phyloP scores from a whole-genome alignment of 2,113 vertebrate species.

The Sporophila hypoxantha region DNA sequence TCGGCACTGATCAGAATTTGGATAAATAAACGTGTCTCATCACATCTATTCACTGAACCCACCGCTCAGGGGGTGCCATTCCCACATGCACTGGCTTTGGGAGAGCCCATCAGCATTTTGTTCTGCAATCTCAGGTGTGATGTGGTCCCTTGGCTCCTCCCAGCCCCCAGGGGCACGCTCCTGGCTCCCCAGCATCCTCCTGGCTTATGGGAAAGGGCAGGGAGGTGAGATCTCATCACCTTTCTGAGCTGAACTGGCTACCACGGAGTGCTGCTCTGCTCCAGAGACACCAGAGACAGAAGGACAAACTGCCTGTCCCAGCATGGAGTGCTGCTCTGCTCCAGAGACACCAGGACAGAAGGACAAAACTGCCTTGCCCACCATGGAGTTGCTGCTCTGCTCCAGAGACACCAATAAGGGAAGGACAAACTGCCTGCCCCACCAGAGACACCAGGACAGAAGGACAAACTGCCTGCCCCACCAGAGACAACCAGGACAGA shows the following conservation, averaged over 20 bases:
- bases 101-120: not conserved
- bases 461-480: not conserved
- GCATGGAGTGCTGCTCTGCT: too few species aligned
- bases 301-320: not conserved
- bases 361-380: not conserved
- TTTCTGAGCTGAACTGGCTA: not conserved
- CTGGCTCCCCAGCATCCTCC: not conserved
- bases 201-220: not conserved
- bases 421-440: not conserved
- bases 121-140: rapidly evolving
- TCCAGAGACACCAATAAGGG: not conserved
- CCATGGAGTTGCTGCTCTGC: too few species aligned
- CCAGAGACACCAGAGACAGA: not conserved
- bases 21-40: not conserved
- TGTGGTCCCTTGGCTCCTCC: not conserved
- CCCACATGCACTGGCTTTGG: not conserved
- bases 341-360: not conserved
- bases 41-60: not conserved
- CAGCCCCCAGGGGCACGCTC: not conserved
- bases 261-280: not conserved
- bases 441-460: not conserved
- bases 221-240: not conserved
- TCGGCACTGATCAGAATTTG: not conserved
- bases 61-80: rapidly evolving
- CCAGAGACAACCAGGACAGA: not conserved